Evolutionary conservation across 2,113 vertebrate species (phyloP), one percentile per base, ranked within the genome.

Genomic region (Silurus glanis): DNA sequence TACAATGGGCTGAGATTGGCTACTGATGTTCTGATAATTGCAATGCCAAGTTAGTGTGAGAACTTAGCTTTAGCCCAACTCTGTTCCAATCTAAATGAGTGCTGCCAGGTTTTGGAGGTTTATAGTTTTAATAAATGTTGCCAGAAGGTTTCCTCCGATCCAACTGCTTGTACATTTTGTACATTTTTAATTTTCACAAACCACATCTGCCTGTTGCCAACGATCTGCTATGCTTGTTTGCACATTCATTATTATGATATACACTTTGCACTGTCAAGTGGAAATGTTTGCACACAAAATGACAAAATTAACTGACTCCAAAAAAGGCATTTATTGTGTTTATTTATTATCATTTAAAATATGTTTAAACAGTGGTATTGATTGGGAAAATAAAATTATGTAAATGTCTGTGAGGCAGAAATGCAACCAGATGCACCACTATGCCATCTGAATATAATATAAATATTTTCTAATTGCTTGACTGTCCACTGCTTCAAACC

Each of bases 221-320:
- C 21, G 45, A 82, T 82, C 21, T 49, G 53, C 21, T 64, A 56
- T 47, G 58, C 80, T 64, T 81, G 80, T 62, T 81, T 85, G 25
- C 72, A 78, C 66, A 71, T 84, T 61, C 61, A 64, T 74, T 23
- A 51, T 85, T 51, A 62, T 85, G 83, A 75, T 64, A 80, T 25
- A 55, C 19, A 23, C 59, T 25, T 21, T 47, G 80, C 66, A 79
- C 25, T 56, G 28, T 56, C 17, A 64, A 25, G 14, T 55, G 62
- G 37, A 59, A 80, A 45, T 61, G 49, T 62, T 66, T 67, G 47
- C 3, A 12, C 58, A 16, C 25, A 23, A 47, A 58, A 19, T 80
- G 23, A 56, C 13, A 58, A 37, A 53, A 78, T 13, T 53, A 81
- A 45, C 19, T 61, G 37, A 58, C 25, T 25, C 12, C 53, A 16